Evolutionary conservation across 30 jellyfish, hydroid and myxozoan species (phyloP), one percentile per base, ranked within the genome.

Genomic region (Turritopsis rubra): DNA sequence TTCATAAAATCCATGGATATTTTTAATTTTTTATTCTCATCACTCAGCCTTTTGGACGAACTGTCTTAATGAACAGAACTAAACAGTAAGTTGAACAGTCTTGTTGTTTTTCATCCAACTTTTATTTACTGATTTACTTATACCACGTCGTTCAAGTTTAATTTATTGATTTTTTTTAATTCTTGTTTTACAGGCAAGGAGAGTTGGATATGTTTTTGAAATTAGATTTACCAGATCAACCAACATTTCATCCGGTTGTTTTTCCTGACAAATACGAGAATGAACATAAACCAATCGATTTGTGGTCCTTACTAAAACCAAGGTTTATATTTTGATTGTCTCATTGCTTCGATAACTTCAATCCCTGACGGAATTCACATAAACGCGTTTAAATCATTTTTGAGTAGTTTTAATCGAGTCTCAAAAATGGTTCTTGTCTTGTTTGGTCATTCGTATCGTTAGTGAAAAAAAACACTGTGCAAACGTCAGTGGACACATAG

Each of bases 171-270:
- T n/a, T 41, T 41, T 41, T 13, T 3, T 5, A 5, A 41, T 41
- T 41, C 19, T 7, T 68, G 77, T 68, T 68, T 68, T 68, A 19
- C n/a, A 90, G 97, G 80, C 66, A 85, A 81, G 80, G 91, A 41
- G 75, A 81, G 30, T 7, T 85, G 73, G 25, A 41, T 60, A 54
- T 90, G 13, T 86, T 90, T 81, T 29, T 66, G 29, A 73, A 65
- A 21, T 16, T 90, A 30, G 71, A 26, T 71, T 65, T 90, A 72
- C 89, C 90, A 22, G 97, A 90, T 75, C 52, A 28, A 24, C 97
- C 97, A 29, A 86, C 91, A 5, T 41, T 41, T 24, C 85, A 71
- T 68, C 96, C 96, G 1, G 22, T 90, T 24, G 89, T 80, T 18
- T 88, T 83, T 7, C 95, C 97, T 24, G 84, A 81, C 21, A 86